Evolutionary conservation across 2,797 vertebrate genomes (phyloP).

Genomic region (Apodemus agrarius): DNA sequence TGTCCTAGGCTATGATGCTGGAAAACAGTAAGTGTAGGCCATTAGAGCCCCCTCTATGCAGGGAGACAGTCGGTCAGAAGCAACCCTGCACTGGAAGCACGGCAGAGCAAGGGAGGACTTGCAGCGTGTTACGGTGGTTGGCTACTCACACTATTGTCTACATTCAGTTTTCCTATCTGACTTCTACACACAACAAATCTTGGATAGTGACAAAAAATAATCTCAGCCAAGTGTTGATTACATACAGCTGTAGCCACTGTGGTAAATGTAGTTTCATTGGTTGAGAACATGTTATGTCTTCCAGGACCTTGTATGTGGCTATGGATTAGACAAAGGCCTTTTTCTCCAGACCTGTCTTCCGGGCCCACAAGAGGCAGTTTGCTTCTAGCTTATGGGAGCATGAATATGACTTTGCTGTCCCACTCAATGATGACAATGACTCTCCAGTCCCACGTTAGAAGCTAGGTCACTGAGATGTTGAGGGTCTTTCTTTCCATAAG

Average conservation of each 20-base stretch:
- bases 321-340: neutral
- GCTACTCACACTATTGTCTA: neutral
- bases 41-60: neutral
- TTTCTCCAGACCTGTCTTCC: neutral
- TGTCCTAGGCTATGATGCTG: neutral
- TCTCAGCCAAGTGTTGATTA: neutral
- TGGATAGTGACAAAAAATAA: neutral
- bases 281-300: neutral
- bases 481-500: neutral
- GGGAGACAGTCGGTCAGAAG: neutral
- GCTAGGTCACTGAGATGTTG: neutral
- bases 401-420: neutral
- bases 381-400: neutral
- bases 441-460: neutral
- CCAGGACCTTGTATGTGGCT: neutral
- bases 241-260: neutral
- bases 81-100: neutral
- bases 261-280: neutral
- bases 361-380: neutral
- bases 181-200: neutral
- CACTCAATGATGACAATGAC: neutral
- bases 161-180: neutral
- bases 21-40: neutral
- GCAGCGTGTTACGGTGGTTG: neutral
- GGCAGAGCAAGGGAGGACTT: neutral